Evolutionary conservation across 2,797 vertebrate species (phyloP).

Genomic region (Hyperoplus lanceolatus): DNA sequence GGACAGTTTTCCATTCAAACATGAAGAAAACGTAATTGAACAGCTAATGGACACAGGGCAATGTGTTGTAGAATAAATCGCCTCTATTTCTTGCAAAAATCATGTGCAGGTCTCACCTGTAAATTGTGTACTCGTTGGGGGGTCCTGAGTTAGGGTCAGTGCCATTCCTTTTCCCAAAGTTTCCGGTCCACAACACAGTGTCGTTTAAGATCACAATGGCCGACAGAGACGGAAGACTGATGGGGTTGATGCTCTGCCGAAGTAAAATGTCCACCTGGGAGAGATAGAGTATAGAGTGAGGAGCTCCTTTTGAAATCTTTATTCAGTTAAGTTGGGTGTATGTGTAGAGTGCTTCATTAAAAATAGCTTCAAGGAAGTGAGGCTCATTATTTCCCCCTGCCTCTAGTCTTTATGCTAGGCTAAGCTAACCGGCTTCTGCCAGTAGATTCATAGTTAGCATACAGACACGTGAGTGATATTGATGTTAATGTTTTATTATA

Average conservation of each 20-base stretch:
- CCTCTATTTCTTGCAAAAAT: too few relatives aligned
- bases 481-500: neutral
- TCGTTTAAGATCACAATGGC: slow-evolving; percentile 94
- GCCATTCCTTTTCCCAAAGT: slow-evolving; percentile 92
- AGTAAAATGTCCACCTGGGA: slow-evolving; percentile 90
- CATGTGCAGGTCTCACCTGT: slow-evolving; percentile 85
- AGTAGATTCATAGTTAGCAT: neutral
- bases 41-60: too few relatives aligned
- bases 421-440: too few relatives aligned
- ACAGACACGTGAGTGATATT: neutral
- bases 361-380: neutral
- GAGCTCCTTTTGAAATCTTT: neutral
- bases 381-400: neutral
- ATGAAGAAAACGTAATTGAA: too few relatives aligned
- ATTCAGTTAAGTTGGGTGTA: neutral
- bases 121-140: slow-evolving; percentile 95
- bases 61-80: too few relatives aligned
- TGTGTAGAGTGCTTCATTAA: neutral
- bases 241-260: slow-evolving; percentile 83
- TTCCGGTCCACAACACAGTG: slow-evolving; percentile 95
- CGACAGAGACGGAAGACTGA: slow-evolving; percentile 91
- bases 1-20: too few relatives aligned
- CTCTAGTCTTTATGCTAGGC: neutral
- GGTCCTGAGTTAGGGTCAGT: slow-evolving; percentile 87
- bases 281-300: neutral